Percentiles rank a stretch among this genome's conserved stretches.
phyloP scores from a whole-genome alignment of 2,888 invertebrate species.

The Steromphala cineraria region DNA sequence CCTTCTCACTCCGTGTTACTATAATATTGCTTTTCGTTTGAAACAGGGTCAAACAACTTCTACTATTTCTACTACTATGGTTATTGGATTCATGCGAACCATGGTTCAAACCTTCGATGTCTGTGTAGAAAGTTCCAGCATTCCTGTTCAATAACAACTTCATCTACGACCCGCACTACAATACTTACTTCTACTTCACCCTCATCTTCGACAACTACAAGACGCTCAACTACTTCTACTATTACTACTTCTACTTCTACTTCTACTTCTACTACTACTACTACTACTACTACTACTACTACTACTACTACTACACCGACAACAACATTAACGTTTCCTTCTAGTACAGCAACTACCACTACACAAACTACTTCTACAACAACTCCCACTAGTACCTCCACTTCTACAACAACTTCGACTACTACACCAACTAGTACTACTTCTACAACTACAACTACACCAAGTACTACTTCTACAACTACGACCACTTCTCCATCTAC shows the following conservation, averaged over 20 bases:
- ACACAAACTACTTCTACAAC: background rate
- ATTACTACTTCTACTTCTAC: background rate
- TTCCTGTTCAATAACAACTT: too few species aligned
- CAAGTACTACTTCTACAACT: background rate
- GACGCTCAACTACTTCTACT: background rate
- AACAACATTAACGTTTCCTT: too few species aligned
- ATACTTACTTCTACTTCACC: background rate
- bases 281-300: background rate
- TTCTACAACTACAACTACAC: background rate
- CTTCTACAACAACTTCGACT: background rate
- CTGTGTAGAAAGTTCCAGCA: too few species aligned
- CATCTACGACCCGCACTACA: background rate
- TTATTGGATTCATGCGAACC: too few species aligned
- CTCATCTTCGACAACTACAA: background rate
- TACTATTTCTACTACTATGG: too few species aligned
- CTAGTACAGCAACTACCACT: background rate
- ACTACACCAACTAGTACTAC: background rate
- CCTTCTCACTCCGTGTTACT: too few species aligned
- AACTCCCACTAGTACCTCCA: background rate
- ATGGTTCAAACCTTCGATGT: too few species aligned
- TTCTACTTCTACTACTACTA: background rate
- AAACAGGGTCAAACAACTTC: too few species aligned
- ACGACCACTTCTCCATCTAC: background rate
- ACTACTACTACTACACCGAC: background rate
- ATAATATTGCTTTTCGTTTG: too few species aligned